Percentiles rank a stretch among this genome's conserved stretches.
Conservation (phyloP, 2,797 vertebrate genomes). For the Falco berigora region DNA sequence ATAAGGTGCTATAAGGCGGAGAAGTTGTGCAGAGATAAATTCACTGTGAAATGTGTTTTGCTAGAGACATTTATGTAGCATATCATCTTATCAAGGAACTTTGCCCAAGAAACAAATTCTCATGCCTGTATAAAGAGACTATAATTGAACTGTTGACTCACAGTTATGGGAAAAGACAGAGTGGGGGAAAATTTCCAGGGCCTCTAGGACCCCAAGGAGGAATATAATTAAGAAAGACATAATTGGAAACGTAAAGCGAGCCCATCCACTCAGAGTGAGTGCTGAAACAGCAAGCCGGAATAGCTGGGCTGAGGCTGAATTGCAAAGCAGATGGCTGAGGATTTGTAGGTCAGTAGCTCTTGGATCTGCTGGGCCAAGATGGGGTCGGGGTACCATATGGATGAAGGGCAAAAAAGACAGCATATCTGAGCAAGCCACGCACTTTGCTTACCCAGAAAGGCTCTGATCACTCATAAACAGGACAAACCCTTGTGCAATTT, state of each 20-base stretch:
- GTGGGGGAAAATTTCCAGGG: conserved; percentile 24
- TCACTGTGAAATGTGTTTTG: conserved; percentile 63
- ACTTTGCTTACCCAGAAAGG: background rate
- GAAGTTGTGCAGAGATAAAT: conserved; percentile 67
- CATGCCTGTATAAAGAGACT: conserved; percentile 41
- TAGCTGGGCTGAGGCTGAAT: background rate
- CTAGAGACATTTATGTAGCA: conserved; percentile 62
- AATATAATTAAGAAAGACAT: conserved; percentile 59
- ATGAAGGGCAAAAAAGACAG: conserved; percentile 42
- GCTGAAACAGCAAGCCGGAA: conserved; percentile 40
- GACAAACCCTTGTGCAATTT: background rate
- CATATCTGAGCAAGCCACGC: background rate
- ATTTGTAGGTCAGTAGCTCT: conserved; percentile 58
- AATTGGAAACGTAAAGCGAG: conserved; percentile 43
- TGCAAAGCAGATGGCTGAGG: conserved; percentile 60
- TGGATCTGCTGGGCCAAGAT: conserved; percentile 18
- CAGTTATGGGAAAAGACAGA: conserved; percentile 38
- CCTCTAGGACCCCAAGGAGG: conserved; percentile 35
- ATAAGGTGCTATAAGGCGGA: conserved; percentile 58
- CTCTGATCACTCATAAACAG: background rate
- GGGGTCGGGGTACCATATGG: conserved; percentile 52
- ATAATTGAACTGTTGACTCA: conserved; percentile 61
- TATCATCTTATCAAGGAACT: conserved; percentile 64
- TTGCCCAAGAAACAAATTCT: conserved; percentile 62
- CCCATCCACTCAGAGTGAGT: background rate